Percentiles rank a stretch among this genome's conserved stretches.
These are phyloP conservation scores for Drosophila robusta DNA, from an alignment of 2,888 invertebrate species.

Conservation along the genomic window DNA sequence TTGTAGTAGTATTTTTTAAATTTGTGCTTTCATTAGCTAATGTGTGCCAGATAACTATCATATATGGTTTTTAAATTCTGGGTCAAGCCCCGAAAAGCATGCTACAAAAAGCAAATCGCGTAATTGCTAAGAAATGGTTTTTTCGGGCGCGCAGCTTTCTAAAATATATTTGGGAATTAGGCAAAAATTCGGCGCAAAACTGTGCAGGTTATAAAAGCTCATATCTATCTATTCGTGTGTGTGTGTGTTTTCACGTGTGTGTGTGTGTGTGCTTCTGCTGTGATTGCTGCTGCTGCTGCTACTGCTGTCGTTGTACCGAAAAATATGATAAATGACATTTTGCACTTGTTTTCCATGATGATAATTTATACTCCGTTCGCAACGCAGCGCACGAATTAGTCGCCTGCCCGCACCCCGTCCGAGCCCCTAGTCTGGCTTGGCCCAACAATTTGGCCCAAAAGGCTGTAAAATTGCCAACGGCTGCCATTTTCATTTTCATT, in stretches of 20 bases:
- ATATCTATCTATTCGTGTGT: slow-evolving; percentile 8
- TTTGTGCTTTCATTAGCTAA: slow-evolving; percentile 58
- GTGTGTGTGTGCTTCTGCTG: slow-evolving; percentile 28
- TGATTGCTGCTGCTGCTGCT: slow-evolving; percentile 49
- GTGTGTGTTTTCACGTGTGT: neutral
- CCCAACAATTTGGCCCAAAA: slow-evolving; percentile 54
- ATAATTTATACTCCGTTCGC: slow-evolving; percentile 77
- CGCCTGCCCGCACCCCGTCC: slow-evolving; percentile 22
- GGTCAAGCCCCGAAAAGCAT: slow-evolving; percentile 28
- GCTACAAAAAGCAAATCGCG: slow-evolving; percentile 44
- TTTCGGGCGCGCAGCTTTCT: slow-evolving; percentile 20
- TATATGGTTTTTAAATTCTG: slow-evolving; percentile 15
- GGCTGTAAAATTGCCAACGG: slow-evolving; percentile 66
- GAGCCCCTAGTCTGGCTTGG: neutral
- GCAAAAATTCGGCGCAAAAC: slow-evolving; percentile 27
- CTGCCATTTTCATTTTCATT: slow-evolving; percentile 73
- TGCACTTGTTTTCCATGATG: slow-evolving; percentile 81
- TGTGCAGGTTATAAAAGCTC: slow-evolving; percentile 13
- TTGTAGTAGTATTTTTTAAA: slow-evolving; percentile 4
- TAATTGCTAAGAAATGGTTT: slow-evolving; percentile 56
- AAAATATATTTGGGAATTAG: slow-evolving; percentile 43
- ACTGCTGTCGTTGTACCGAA: slow-evolving; percentile 57
- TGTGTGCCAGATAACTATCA: slow-evolving; percentile 62
- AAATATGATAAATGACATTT: slow-evolving; percentile 81
- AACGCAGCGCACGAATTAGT: slow-evolving; percentile 74